These are phyloP conservation scores for Elephas maximus DNA, from an alignment of 2,113 vertebrate genomes.

Conservation along the genomic window DNA sequence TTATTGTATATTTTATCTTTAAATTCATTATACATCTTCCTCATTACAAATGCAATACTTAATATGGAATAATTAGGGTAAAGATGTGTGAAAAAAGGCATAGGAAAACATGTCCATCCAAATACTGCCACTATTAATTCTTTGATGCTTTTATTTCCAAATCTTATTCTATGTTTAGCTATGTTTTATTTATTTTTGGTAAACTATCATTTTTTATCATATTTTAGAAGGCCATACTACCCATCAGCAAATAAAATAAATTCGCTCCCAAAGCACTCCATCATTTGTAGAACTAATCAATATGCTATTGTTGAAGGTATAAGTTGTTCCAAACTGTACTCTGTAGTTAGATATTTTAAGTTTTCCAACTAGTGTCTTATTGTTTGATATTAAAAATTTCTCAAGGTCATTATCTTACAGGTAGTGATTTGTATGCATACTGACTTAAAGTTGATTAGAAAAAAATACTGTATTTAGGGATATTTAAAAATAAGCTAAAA, in stretches of 20 bases:
- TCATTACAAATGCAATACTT: slow-evolving; percentile 20
- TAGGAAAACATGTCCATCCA: background rate
- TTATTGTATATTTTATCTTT: slow-evolving; percentile 36
- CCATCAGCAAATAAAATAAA: background rate
- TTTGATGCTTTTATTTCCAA: background rate
- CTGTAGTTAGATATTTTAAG: background rate
- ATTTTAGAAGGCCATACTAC: background rate
- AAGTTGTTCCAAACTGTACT: background rate
- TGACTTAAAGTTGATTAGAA: background rate
- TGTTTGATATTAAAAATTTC: background rate
- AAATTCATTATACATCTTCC: background rate
- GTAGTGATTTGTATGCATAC: background rate
- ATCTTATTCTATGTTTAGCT: background rate
- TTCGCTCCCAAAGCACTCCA: background rate
- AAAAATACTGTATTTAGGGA: background rate
- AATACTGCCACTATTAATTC: background rate
- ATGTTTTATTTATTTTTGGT: background rate
- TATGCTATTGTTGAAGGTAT: background rate
- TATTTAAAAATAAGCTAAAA: slow-evolving; percentile 19
- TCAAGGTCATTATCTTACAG: background rate
- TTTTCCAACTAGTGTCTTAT: background rate
- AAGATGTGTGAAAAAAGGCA: background rate
- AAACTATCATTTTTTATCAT: background rate
- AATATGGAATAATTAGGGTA: background rate
- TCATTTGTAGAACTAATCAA: background rate